Evolutionary conservation across 2,113 vertebrate species (phyloP).

Genomic region (Melanocharis versteri): DNA sequence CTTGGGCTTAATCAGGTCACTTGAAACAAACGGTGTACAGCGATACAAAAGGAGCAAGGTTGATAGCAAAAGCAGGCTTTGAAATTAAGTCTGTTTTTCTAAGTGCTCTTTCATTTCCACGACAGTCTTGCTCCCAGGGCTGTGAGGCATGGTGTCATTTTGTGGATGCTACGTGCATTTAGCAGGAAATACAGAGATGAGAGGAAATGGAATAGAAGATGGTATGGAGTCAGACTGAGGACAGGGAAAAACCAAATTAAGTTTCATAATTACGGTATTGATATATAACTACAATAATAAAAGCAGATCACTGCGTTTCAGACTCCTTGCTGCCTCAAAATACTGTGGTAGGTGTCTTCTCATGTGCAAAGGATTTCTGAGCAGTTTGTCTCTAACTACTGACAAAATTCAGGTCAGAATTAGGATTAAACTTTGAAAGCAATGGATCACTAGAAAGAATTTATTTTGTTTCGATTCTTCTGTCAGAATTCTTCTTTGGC

Average conservation of each 20-base stretch:
- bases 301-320: not conserved
- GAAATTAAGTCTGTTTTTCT: not conserved
- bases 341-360: not conserved
- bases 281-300: not conserved
- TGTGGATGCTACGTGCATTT: not conserved
- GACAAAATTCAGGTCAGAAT: not conserved
- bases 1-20: not conserved
- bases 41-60: not conserved
- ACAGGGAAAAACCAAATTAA: not conserved
- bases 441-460: not conserved
- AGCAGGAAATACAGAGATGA: not conserved
- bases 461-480: not conserved
- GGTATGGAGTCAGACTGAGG: not conserved
- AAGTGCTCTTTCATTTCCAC: not conserved
- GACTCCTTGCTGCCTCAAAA: not conserved
- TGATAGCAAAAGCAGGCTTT: not conserved
- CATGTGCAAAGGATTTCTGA: not conserved
- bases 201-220: not conserved
- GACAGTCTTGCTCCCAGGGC: not conserved
- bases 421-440: not conserved
- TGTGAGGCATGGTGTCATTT: not conserved
- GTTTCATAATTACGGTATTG: not conserved
- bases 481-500: not conserved
- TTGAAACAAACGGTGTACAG: not conserved
- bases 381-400: not conserved